A percentile compares a stretch with the other conserved stretches of the same genome.
phyloP scores from a whole-genome alignment of 2,888 invertebrate species.

The Spialia ferax region DNA sequence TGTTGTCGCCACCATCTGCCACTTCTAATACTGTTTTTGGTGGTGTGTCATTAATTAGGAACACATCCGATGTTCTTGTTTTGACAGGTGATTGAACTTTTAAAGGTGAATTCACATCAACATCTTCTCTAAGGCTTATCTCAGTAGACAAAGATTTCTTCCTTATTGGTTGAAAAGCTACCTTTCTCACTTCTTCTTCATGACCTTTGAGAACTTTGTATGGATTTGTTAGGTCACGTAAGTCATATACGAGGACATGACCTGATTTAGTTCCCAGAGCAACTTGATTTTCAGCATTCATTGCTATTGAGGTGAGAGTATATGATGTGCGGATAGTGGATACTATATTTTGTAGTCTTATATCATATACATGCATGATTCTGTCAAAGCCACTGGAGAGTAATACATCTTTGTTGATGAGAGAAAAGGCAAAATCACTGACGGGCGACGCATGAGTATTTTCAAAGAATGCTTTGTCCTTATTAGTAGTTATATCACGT shows the following conservation, averaged over 20 bases:
- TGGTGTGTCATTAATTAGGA: constrained; percentile 72
- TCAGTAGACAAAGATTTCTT: constrained; percentile 68
- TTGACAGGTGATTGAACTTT: constrained; percentile 62
- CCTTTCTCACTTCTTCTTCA: constrained; percentile 75
- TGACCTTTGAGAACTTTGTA: constrained; percentile 80
- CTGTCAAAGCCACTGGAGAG: constrained; percentile 86
- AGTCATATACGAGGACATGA: constrained; percentile 83
- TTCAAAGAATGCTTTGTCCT: constrained; percentile 78
- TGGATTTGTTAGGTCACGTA: constrained; percentile 80
- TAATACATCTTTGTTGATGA: constrained; percentile 84
- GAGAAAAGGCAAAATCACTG: constrained; percentile 85
- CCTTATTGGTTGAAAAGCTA: constrained; percentile 77
- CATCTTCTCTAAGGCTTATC: constrained; percentile 75
- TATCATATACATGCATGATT: constrained; percentile 85
- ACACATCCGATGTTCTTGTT: constrained; percentile 72
- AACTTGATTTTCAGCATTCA: constrained; percentile 79
- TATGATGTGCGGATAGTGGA: constrained; percentile 72
- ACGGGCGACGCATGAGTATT: constrained; percentile 86
- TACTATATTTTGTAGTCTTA: constrained; percentile 78
- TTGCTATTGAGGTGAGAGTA: constrained; percentile 72
- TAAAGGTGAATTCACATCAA: constrained; percentile 58
- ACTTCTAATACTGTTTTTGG: constrained; percentile 59
- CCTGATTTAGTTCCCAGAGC: constrained; percentile 86
- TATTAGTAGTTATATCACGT: constrained; percentile 76
- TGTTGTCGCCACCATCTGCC: constrained; percentile 60